Evolutionary conservation across 2,113 vertebrate species (phyloP), one percentile per base, ranked within the genome.

Genomic region (Anhinga rufa): DNA sequence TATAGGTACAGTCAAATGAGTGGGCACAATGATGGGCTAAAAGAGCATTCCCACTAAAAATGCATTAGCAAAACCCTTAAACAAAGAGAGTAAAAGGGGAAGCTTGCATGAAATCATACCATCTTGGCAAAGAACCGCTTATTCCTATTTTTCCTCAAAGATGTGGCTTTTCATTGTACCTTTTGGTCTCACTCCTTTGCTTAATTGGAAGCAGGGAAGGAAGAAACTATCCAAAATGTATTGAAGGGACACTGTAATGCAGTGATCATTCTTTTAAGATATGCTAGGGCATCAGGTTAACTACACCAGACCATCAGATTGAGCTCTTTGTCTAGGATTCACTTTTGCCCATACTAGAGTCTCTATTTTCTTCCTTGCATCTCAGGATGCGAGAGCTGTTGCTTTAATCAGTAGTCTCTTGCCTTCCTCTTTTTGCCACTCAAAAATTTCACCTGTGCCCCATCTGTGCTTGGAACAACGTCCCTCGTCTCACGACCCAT

Each of bases 401-500:
- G 19, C 22, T 64, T 32, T 55, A 29, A 24, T 70, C 34, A 31
- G 9, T 6, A 32, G 18, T 9, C 16, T 83, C 64, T 62, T 52
- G 24, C 29, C 54, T 57, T 83, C 31, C 40, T 60, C 28, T 77
- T 77, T 76, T 16, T 58, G 21, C 31, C n/a, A 36, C 36, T 54
- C 36, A 60, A 8, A 36, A 48, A 52, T 86, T 28, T 55, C 55
- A 65, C 31, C 18, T 15, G 5, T 51, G 62, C 32, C 32, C 36
- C 0, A 0, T 32, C 12, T 72, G n/a, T 46, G 31, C 36, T 61
- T 26, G 36, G 49, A 83, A 38, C 38, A 74, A 28, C 13, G 9
- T 58, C 60, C 10, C 34, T 77, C 1, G 2, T 11, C 42, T 74
- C 12, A 3, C 3, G 1, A 26, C 22, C 22, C 13, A 1, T 26